Percentiles rank a stretch among this genome's conserved stretches.
phyloP scores from a whole-genome alignment of 1,140 invertebrate species.

The Thaumetopoea pityocampa region DNA sequence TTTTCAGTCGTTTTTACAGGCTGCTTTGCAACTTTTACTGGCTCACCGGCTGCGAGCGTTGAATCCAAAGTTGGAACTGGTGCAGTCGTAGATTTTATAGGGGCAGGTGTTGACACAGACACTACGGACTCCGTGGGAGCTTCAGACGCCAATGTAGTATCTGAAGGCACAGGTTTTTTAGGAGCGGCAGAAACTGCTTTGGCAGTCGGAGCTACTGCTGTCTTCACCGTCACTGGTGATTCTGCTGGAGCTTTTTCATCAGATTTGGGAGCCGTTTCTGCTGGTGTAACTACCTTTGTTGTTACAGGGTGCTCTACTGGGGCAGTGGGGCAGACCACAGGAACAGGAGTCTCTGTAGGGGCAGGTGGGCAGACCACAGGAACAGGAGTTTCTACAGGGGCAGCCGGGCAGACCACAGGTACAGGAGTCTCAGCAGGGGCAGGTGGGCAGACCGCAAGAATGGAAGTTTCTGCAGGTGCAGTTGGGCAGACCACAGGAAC shows the following conservation, averaged over 20 bases:
- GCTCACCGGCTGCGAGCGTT: slow-evolving; percentile 21
- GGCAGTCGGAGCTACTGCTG: slow-evolving; percentile 1
- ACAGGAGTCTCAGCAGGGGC: background rate
- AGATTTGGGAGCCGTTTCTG: slow-evolving; percentile 22
- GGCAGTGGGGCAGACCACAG: slow-evolving; percentile 16
- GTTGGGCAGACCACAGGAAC: slow-evolving; percentile 11
- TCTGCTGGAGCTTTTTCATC: slow-evolving; percentile 23
- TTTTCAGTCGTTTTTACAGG: slow-evolving; percentile 35
- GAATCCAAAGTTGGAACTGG: no score
- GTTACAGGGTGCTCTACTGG: background rate
- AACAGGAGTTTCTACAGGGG: slow-evolving; percentile 1
- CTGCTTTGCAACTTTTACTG: slow-evolving; percentile 19
- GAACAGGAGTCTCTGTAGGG: background rate
- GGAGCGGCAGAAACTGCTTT: no score
- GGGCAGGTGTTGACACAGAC: no score
- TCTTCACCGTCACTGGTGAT: slow-evolving; percentile 21
- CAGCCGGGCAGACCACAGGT: slow-evolving; percentile 14
- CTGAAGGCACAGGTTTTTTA: slow-evolving; percentile 23
- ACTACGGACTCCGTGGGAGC: slow-evolving; percentile 1
- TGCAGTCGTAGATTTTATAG: no score
- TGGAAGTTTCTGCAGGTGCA: slow-evolving; percentile 15
- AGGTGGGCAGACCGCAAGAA: background rate
- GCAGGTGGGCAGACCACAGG: no score
- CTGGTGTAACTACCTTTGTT: slow-evolving; percentile 2
- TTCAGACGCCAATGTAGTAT: slow-evolving; percentile 23